phyloP scores from a whole-genome alignment of 2,888 invertebrate species.

The Rugalucina vietnamica region DNA sequence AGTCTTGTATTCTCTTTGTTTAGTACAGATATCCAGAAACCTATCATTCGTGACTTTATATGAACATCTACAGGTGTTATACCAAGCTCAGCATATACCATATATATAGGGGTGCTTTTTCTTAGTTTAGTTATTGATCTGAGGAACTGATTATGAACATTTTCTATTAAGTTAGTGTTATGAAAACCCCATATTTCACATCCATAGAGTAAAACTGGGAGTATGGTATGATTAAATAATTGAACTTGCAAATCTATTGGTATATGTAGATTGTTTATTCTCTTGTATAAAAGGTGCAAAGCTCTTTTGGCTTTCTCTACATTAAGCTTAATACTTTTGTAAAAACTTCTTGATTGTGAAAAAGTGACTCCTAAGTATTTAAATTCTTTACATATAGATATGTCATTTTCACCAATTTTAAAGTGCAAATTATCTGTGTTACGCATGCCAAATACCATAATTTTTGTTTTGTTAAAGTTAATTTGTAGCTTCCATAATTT shows the following conservation, averaged over 20 bases:
- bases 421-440: conserved; percentile 1
- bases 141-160: conserved; percentile 10
- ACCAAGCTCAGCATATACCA: not conserved
- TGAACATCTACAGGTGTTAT: not conserved
- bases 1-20: conserved; percentile 17
- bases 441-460: conserved; percentile 21
- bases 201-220: not conserved
- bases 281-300: not conserved
- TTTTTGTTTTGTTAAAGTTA: conserved; percentile 35
- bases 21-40: conserved; percentile 4
- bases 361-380: not conserved
- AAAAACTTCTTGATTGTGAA: not conserved
- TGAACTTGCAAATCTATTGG: not conserved
- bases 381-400: not conserved
- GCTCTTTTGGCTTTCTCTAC: not conserved
- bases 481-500: conserved; percentile 37
- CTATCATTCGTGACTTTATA: conserved; percentile 19
- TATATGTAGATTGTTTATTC: not conserved
- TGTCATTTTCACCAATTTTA: not conserved
- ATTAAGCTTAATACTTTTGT: not conserved
- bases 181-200: conserved; percentile 37
- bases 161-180: conserved; percentile 37
- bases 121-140: not conserved
- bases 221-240: conserved; percentile 1
- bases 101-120: conserved; percentile 24